A percentile compares a stretch with the other conserved stretches of the same genome.
Conservation (phyloP, 2,888 invertebrate genomes). For the Siphonodentalium dalli region DNA sequence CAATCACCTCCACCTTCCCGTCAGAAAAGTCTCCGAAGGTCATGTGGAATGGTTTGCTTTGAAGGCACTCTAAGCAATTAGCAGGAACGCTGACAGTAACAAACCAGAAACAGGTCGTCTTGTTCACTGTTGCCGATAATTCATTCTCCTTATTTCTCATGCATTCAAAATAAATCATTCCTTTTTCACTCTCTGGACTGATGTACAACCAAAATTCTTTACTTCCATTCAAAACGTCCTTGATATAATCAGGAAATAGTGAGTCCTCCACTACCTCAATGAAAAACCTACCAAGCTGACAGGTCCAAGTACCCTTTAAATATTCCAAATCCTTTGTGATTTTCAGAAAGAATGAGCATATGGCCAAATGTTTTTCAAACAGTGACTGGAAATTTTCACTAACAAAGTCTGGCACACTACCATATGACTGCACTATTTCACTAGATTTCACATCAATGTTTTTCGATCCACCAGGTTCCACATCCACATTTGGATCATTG, state of each 20-base stretch:
- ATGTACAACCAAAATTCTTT: constrained; percentile 57
- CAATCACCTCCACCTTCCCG: constrained; percentile 28
- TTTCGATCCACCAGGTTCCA: constrained; percentile 17
- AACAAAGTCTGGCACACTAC: not conserved
- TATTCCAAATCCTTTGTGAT: constrained; percentile 31
- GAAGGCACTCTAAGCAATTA: constrained; percentile 34
- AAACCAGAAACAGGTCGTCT: constrained; percentile 38
- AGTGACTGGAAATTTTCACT: not conserved
- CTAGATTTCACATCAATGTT: not conserved
- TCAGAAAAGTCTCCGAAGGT: constrained; percentile 26
- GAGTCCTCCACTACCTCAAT: constrained; percentile 22
- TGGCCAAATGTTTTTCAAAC: no score
- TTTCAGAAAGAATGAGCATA: no score
- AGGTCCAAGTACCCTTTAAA: constrained; percentile 23
- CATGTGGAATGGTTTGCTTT: constrained; percentile 33
- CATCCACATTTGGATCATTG: constrained; percentile 26
- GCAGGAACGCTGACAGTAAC: constrained; percentile 31
- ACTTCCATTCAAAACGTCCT: constrained; percentile 30
- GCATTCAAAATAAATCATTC: constrained; percentile 57
- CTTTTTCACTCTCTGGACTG: constrained; percentile 36
- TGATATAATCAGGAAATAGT: constrained; percentile 20
- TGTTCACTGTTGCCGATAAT: constrained; percentile 2
- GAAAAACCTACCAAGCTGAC: no score
- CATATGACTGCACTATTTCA: not conserved
- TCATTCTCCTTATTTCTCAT: constrained; percentile 25